Evolutionary conservation across 2,888 invertebrate genomes (phyloP).

Genomic region (Drosophila borborema): DNA sequence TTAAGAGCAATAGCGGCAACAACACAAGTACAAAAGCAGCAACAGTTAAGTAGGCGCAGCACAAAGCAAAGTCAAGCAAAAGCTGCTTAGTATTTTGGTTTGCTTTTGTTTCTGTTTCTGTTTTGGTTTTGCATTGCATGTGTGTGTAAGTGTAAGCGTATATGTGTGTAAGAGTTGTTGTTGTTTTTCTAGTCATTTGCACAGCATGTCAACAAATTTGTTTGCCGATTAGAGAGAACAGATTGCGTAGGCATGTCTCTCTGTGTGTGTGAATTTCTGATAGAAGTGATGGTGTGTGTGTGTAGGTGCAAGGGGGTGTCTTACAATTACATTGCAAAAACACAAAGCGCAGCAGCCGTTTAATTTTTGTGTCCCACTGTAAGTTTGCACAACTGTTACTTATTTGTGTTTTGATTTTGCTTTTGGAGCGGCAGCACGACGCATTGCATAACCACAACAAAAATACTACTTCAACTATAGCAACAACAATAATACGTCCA

Average conservation of each 20-base stretch:
- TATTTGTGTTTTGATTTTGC: slow-evolving; percentile 30
- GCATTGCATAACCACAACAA: slow-evolving; percentile 64
- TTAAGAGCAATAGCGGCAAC: slow-evolving; percentile 15
- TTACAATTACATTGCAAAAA: slow-evolving; percentile 44
- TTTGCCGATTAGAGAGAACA: slow-evolving; percentile 59
- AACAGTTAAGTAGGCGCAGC: slow-evolving; percentile 48
- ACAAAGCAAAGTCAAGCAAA: slow-evolving; percentile 33
- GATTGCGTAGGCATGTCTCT: slow-evolving; percentile 31
- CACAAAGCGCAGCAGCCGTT: slow-evolving; percentile 40
- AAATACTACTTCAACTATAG: slow-evolving; percentile 21
- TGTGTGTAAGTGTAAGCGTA: slow-evolving; percentile 5
- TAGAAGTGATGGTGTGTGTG: neutral
- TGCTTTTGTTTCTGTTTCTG: slow-evolving; percentile 33
- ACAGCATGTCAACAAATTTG: slow-evolving; percentile 67
- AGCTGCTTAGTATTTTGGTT: slow-evolving; percentile 43
- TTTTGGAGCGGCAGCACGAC: slow-evolving; percentile 68
- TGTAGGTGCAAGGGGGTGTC: slow-evolving; percentile 11
- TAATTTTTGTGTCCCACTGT: slow-evolving; percentile 13
- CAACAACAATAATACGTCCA: slow-evolving; percentile 48
- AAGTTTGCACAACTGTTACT: slow-evolving; percentile 57
- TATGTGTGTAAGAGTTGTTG: slow-evolving; percentile 10
- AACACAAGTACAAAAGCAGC: slow-evolving; percentile 20
- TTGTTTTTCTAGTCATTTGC: slow-evolving; percentile 42
- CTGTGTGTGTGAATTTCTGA: slow-evolving; percentile 14
- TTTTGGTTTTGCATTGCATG: slow-evolving; percentile 26